A percentile compares a stretch with the other conserved stretches of the same genome.
Evolutionary conservation across 2,113 vertebrate species (phyloP).

Genomic region (Chaetorhynchus papuensis): DNA sequence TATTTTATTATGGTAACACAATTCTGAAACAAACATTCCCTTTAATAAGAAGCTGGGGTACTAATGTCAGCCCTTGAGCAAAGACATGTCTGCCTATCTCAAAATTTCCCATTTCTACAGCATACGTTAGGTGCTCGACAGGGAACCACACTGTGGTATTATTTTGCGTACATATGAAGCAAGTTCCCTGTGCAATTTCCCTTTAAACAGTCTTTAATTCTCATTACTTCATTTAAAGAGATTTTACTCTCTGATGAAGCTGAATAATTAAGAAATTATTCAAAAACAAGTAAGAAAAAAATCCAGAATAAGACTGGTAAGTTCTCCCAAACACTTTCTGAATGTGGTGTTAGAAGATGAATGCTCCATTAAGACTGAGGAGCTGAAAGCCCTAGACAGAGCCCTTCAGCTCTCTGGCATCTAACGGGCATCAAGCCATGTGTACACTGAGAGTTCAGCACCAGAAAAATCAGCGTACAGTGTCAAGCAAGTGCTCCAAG

Average conservation of each 20-base stretch:
- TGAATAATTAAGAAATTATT: neutral
- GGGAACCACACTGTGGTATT: neutral
- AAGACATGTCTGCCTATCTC: neutral
- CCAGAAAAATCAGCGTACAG: neutral
- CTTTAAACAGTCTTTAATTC: neutral
- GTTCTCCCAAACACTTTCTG: neutral
- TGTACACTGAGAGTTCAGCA: neutral
- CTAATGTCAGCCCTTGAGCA: neutral
- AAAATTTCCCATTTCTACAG: neutral
- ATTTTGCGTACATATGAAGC: neutral
- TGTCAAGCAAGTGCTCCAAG: neutral
- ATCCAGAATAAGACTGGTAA: neutral
- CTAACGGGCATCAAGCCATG: neutral
- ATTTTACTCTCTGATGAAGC: neutral
- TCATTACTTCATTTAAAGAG: neutral
- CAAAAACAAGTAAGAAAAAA: neutral
- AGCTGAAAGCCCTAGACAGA: neutral
- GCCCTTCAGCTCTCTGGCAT: neutral
- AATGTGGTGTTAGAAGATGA: neutral
- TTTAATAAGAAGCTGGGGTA: neutral
- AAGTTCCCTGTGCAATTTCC: constrained; percentile 3
- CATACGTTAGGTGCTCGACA: neutral
- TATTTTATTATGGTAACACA: neutral
- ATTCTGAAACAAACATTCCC: neutral
- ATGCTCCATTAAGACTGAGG: neutral